Evolutionary conservation across 2,797 vertebrate species (phyloP).

Genomic region (Nyctalus aviator): DNA sequence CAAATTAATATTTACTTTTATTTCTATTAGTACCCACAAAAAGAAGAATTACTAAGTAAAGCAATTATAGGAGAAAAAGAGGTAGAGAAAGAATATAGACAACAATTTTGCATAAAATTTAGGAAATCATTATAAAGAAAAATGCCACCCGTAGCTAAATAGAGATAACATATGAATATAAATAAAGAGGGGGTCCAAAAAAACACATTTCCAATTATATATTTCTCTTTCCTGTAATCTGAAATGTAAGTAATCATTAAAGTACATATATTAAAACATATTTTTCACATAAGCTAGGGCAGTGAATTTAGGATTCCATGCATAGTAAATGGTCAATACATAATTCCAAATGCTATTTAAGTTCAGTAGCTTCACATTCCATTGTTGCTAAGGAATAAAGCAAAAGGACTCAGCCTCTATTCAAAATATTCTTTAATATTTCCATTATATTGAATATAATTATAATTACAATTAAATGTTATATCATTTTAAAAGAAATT

Average conservation of each 20-base stretch:
- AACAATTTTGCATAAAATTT: conserved; percentile 49
- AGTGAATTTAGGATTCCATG: conserved; percentile 53
- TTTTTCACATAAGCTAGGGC: not conserved
- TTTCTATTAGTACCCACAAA: conserved; percentile 51
- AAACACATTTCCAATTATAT: not conserved
- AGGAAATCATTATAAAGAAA: conserved; percentile 62
- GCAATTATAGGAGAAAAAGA: conserved; percentile 59
- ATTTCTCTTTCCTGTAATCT: conserved; percentile 43
- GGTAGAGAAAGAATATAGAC: conserved; percentile 23
- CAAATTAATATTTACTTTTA: conserved; percentile 61
- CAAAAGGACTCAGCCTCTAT: conserved; percentile 39
- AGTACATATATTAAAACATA: conserved; percentile 23
- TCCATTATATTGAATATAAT: conserved; percentile 71
- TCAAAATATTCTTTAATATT: conserved; percentile 63
- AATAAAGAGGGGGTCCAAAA: not conserved
- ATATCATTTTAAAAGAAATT: conserved; percentile 71
- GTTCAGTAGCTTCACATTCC: conserved; percentile 44
- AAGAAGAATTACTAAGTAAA: conserved; percentile 62
- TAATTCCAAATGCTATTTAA: conserved; percentile 64
- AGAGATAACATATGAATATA: conserved; percentile 54
- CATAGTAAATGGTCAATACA: conserved; percentile 32
- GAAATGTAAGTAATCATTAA: conserved; percentile 57
- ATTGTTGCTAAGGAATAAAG: conserved; percentile 48
- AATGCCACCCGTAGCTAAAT: conserved; percentile 14
- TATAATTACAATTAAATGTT: conserved; percentile 75